Evolutionary conservation across 2,113 vertebrate species (phyloP).

Genomic region (Leiothrix lutea): DNA sequence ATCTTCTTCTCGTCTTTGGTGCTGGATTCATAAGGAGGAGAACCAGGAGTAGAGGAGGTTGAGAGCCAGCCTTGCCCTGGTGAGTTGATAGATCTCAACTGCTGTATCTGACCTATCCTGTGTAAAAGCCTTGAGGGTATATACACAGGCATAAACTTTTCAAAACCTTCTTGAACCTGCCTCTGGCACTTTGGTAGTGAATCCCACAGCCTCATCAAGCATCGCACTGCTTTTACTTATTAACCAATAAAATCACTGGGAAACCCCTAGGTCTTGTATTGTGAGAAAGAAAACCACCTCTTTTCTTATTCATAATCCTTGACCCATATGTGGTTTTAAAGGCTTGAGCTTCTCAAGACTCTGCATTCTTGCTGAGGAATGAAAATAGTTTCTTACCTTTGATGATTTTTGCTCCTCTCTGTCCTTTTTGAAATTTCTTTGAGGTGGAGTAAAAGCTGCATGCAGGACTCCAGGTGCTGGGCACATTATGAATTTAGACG

Average conservation of each 20-base stretch:
- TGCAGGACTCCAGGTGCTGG: not conserved
- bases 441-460: not conserved
- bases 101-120: not conserved
- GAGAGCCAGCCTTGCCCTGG: not conserved
- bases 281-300: not conserved
- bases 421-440: not conserved
- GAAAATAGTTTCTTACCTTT: not conserved
- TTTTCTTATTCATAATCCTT: not conserved
- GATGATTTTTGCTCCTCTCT: not conserved
- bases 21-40: not conserved
- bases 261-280: not conserved
- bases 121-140: not conserved
- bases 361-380: not conserved
- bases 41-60: not conserved
- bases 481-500: not conserved
- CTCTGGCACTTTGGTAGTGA: not conserved
- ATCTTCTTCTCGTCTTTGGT: fast-evolving
- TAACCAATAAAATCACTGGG: not conserved
- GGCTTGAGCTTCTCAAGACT: not conserved
- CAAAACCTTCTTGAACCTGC: not conserved
- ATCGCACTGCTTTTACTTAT: not conserved
- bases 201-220: not conserved
- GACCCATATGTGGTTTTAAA: not conserved
- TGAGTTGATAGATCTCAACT: not conserved
- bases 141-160: not conserved